Base-by-base conservation (phyloP, 2,888 invertebrate genomes). In the Drosophila demipolita region DNA sequence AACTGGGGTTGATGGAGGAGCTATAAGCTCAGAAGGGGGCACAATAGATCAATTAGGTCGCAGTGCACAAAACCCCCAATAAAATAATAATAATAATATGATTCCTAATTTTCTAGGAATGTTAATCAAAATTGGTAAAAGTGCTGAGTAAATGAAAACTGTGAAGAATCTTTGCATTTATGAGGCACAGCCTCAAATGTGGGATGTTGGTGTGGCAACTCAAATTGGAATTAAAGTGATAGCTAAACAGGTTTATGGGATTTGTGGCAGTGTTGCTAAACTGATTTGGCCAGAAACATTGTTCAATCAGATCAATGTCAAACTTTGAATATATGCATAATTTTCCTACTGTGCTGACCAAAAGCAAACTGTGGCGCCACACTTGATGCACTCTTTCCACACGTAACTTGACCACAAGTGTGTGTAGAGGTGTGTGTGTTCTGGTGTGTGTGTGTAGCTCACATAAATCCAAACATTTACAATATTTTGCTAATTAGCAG, bases 401-500 rank as follows among this genome's bases (percentile, higher is more conserved):
- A 29, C 35, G 54, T 4, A 20, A 42, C 20, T 15, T 29, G 32
- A 42, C 26, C 15, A 9, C 38, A 55, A 11, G 35, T 40, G 54
- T 17, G 50, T 23, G 29, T 35, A 38, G n/a, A 26, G 45, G 53
- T 32, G 62, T 5, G n/a, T 33, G 26, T 17, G 38, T 26, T 26
- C 5, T 26, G 26, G 26, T 20, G 40, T 57, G 50, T 66, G 59
- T 57, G 66, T 68, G 71, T 50, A 40, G 68, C 65, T 67, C 68
- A 79, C 78, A 82, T 79, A 79, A 75, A 76, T 76, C 73, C 74
- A 87, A 82, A 79, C 80, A 80, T 76, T 76, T 80, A 77, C 75
- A 87, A 85, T 85, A 85, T 85, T 87, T 87, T 87, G 88, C 87
- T 87, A 87, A 90, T 90, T 87, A 87, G 87, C 86, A 77, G 81